Conservation (phyloP, 2,113 vertebrate species). For the Sterrhoptilus dennistouni region DNA sequence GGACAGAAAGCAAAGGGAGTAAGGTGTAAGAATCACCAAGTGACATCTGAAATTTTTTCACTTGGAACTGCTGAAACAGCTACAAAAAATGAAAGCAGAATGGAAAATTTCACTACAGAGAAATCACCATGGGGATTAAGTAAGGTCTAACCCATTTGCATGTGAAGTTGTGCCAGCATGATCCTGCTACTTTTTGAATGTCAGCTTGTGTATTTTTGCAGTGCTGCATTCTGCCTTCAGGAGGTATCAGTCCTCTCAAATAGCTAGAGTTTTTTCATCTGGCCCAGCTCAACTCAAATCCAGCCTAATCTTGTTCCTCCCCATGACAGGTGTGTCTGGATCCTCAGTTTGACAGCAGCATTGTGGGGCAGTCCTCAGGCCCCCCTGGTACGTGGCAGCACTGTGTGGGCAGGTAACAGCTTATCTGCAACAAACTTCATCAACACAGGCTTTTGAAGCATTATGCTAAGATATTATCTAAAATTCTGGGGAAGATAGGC, state of each 20-base stretch:
- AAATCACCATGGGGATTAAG: background rate
- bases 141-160: background rate
- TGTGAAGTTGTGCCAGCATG: background rate
- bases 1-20: background rate
- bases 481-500: background rate
- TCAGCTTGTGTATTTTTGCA: background rate
- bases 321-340: background rate
- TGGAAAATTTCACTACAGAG: background rate
- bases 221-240: background rate
- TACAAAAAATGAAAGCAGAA: slow-evolving; percentile 2
- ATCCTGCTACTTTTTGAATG: background rate
- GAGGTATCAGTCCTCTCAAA: background rate
- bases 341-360: background rate
- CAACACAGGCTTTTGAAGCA: background rate
- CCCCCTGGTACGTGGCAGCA: background rate
- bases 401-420: background rate
- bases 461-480: background rate
- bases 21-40: background rate
- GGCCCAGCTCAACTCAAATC: background rate
- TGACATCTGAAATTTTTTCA: slow-evolving; percentile 12
- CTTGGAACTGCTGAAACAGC: slow-evolving; percentile 1
- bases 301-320: background rate
- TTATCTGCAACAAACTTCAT: background rate
- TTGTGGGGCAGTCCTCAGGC: background rate
- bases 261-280: background rate